Evolutionary conservation across 1,140 invertebrate genomes (phyloP).

Genomic region (Phocides pigmalion): DNA sequence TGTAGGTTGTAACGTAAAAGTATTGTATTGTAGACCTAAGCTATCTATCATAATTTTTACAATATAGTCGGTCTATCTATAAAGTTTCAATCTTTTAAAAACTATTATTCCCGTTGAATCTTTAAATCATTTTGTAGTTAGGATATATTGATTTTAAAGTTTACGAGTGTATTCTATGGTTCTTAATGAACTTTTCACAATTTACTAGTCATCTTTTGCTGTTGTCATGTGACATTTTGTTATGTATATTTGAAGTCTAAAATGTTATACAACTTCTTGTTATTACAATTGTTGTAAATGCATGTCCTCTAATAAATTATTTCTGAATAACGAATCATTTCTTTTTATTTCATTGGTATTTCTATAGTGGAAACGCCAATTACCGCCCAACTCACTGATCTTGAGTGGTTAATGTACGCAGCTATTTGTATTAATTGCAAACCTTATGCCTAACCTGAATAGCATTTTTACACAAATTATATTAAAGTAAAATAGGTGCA

Average conservation of each 20-base stretch:
- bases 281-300: constrained; percentile 59
- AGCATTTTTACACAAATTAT: too few relatives aligned
- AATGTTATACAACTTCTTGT: constrained; percentile 59
- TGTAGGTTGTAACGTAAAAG: constrained; percentile 13
- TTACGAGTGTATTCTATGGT: constrained; percentile 13
- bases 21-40: constrained; percentile 22
- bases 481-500: too few relatives aligned
- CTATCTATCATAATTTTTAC: constrained; percentile 8
- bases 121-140: constrained; percentile 26
- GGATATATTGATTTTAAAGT: constrained; percentile 7
- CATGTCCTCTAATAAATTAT: constrained; percentile 69
- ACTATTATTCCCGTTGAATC: constrained; percentile 6
- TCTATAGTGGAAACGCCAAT: too few relatives aligned
- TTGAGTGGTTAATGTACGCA: too few relatives aligned
- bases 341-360: too few relatives aligned
- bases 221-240: constrained; percentile 59
- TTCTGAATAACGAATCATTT: constrained; percentile 40
- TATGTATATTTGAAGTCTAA: constrained; percentile 56
- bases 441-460: too few relatives aligned
- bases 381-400: too few relatives aligned
- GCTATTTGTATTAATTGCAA: too few relatives aligned
- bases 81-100: constrained; percentile 24
- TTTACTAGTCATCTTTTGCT: constrained; percentile 55
- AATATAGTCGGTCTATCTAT: constrained; percentile 10
- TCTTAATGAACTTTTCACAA: constrained; percentile 32